Conservation (phyloP, 2,113 vertebrate genomes). For the Panthera leo region DNA sequence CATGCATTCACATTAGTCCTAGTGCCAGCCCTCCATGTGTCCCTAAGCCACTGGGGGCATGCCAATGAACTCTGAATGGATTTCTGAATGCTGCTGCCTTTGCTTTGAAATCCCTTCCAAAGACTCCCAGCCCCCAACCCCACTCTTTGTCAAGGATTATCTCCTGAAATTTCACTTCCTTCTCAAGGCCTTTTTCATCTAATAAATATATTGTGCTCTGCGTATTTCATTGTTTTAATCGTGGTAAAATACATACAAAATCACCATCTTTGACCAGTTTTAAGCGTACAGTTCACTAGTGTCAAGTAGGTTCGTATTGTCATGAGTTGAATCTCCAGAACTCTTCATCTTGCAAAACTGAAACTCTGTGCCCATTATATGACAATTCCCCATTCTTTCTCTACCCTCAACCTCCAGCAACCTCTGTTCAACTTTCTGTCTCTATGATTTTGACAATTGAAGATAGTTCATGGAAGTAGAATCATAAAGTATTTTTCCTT, state of each 20-base stretch:
- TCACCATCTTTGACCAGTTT: background rate
- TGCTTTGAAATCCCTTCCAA: background rate
- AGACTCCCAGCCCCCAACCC: background rate
- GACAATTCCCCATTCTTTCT: background rate
- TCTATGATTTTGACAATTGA: background rate
- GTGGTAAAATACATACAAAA: background rate
- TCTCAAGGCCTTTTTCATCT: background rate
- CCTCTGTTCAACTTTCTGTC: background rate
- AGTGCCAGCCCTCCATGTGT: rapidly evolving
- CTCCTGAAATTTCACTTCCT: background rate
- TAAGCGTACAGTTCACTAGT: background rate
- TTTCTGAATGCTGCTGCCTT: background rate
- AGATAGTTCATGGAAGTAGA: background rate
- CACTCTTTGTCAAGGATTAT: background rate
- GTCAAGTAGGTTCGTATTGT: background rate
- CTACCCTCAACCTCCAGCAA: background rate
- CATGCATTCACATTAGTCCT: background rate
- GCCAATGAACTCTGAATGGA: background rate
- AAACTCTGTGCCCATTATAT: background rate
- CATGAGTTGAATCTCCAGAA: background rate
- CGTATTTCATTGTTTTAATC: background rate
- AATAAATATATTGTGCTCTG: background rate
- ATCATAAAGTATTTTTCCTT: background rate
- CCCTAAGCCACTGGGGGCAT: rapidly evolving
- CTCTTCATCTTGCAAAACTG: background rate